phyloP scores from a whole-genome alignment of 2,888 invertebrate genomes.

The Epistrophe grossulariae region DNA sequence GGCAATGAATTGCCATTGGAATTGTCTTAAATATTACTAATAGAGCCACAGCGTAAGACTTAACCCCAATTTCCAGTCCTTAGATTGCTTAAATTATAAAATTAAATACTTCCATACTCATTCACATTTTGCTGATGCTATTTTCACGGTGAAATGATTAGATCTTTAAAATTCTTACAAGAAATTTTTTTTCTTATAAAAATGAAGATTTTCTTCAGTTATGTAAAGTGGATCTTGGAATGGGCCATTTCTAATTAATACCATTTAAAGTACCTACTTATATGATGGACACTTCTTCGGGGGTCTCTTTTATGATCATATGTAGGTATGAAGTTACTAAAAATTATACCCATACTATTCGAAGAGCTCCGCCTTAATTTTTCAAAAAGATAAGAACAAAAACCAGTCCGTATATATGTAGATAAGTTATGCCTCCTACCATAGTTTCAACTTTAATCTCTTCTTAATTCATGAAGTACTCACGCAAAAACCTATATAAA shows the following conservation, averaged over 20 bases:
- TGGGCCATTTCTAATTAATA: not conserved
- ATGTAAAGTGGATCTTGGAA: not conserved
- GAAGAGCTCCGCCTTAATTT: not conserved
- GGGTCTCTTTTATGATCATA: not conserved
- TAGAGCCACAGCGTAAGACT: too few relatives aligned
- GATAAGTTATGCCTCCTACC: constrained; percentile 12
- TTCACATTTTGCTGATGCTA: too few relatives aligned
- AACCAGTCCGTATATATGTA: too few relatives aligned
- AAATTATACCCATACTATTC: not conserved
- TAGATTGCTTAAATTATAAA: too few relatives aligned
- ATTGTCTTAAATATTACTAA: too few relatives aligned
- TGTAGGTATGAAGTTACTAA: not conserved
- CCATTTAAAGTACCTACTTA: not conserved
- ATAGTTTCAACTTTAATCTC: not conserved
- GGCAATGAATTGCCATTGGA: too few relatives aligned
- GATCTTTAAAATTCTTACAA: too few relatives aligned
- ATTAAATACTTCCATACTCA: too few relatives aligned
- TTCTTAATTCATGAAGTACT: not conserved
- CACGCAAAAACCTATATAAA: not conserved
- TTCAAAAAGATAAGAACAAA: not conserved
- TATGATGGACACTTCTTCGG: not conserved
- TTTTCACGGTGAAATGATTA: too few relatives aligned
- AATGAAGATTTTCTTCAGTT: not conserved
- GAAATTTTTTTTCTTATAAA: too few relatives aligned
- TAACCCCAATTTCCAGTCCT: too few relatives aligned